phyloP scores from a whole-genome alignment of 2,113 vertebrate genomes.

The Myotis brandtii region DNA sequence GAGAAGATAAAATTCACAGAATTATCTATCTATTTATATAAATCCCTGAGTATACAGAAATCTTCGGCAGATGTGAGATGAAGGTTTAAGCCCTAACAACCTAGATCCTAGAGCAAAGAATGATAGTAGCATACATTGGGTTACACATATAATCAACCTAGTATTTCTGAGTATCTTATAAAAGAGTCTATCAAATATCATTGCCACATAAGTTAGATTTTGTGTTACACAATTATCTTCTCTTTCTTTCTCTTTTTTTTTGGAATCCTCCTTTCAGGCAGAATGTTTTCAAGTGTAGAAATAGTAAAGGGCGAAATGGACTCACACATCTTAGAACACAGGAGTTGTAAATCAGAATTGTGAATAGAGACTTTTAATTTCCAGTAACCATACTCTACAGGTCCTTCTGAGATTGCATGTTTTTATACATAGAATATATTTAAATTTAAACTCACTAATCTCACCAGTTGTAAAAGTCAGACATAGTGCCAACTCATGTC shows the following conservation, averaged over 20 bases:
- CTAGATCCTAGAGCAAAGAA: background rate
- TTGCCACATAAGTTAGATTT: background rate
- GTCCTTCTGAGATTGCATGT: background rate
- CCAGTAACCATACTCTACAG: background rate
- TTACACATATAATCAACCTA: background rate
- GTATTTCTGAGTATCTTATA: background rate
- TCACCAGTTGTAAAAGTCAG: background rate
- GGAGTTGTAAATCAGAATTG: background rate
- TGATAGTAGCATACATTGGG: background rate
- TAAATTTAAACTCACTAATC: background rate
- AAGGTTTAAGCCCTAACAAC: background rate
- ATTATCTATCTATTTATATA: background rate
- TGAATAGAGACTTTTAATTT: background rate
- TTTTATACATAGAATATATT: background rate
- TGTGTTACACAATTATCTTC: background rate
- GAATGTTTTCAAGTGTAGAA: background rate
- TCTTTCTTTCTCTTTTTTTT: background rate
- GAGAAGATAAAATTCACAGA: background rate
- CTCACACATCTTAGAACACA: background rate
- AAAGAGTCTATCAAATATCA: background rate
- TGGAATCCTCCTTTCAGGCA: background rate
- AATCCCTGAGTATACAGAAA: background rate
- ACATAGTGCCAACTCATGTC: background rate
- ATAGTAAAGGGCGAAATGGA: background rate
- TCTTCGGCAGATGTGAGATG: background rate